Conservation (phyloP, 2,888 invertebrate genomes). For the Autographa gamma region DNA sequence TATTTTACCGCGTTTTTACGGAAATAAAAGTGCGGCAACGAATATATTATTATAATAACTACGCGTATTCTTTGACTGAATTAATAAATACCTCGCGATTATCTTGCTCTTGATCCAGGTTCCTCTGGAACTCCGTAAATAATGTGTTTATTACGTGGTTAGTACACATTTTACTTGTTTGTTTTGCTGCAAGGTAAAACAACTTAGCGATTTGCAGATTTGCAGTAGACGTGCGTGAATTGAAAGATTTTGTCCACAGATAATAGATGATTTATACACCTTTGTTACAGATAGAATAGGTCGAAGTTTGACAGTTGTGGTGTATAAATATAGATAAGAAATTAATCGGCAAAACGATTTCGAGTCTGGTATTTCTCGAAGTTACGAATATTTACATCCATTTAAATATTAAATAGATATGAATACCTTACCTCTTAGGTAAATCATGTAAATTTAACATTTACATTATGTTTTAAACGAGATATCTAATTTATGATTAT, state of each 20-base stretch:
- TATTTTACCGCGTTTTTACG: neutral
- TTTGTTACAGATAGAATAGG: neutral
- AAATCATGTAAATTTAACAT: no score
- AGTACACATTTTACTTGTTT: constrained; percentile 54
- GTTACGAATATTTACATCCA: no score
- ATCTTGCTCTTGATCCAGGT: constrained; percentile 94
- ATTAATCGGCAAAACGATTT: neutral
- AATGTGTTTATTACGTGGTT: constrained; percentile 85
- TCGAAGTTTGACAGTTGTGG: neutral
- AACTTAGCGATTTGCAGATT: constrained; percentile 13
- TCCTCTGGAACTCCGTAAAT: constrained; percentile 93
- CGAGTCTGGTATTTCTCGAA: no score
- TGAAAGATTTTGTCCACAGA: constrained; percentile 3
- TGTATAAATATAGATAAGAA: neutral
- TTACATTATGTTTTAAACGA: no score
- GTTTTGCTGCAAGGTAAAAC: constrained; percentile 8
- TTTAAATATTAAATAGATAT: no score
- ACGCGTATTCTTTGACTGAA: neutral
- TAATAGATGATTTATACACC: neutral
- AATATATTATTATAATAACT: neutral
- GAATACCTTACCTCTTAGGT: no score
- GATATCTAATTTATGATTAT: no score
- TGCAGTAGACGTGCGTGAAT: neutral
- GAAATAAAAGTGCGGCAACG: neutral
- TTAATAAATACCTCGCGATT: constrained; percentile 91